Base-by-base conservation (phyloP, 2,888 invertebrate genomes). In the Chymomyza fuscimana region DNA sequence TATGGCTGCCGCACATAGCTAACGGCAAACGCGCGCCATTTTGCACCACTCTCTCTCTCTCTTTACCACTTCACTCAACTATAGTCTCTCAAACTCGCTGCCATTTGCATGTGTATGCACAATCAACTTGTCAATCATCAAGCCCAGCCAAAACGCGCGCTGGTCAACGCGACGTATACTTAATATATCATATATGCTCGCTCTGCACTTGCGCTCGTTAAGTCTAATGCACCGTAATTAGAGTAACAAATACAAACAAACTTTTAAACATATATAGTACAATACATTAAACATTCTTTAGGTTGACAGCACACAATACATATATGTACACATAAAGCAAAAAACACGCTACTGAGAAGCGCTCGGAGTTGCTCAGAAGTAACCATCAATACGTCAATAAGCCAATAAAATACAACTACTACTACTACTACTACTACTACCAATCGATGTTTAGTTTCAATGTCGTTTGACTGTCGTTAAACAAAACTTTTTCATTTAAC, bases 371-470 rank as follows among this genome's bases (percentile, higher is more conserved):
- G 56, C 19, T 22, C 16, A 19, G 36, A 1, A 36, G 9, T 9
- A 36, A 9, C 36, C 6, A 36, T 0, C 36, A 36, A 36, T 36
- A 36, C 40, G 40, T 46, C 40, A 46, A 46, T 19, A 58, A 5
- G 15, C 9, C 19, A 12, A 46, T 10, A 62, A 25, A 12, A 40
- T 16, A n/a, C 36, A 62, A 32, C 32, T 12, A 60, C 29, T n/a
- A 60, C 10, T 2, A 60, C 51, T 16, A 51, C 51, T n/a, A n/a
- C n/a, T n/a, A 54, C n/a, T 25, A 58, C 25, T 50, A 81, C 72
- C 67, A 73, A 83, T 84, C 83, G 88, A 85, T 87, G 88, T 85
- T 85, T 85, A 87, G 85, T 86, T 79, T 87, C 74, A 80, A 84
- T 83, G 83, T 83, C 81, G 84, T 85, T 85, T 22, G 54, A 62